These are phyloP conservation scores for Onychorhynchus coronatus DNA, from an alignment of 2,113 vertebrate species.

Conservation along the genomic window DNA sequence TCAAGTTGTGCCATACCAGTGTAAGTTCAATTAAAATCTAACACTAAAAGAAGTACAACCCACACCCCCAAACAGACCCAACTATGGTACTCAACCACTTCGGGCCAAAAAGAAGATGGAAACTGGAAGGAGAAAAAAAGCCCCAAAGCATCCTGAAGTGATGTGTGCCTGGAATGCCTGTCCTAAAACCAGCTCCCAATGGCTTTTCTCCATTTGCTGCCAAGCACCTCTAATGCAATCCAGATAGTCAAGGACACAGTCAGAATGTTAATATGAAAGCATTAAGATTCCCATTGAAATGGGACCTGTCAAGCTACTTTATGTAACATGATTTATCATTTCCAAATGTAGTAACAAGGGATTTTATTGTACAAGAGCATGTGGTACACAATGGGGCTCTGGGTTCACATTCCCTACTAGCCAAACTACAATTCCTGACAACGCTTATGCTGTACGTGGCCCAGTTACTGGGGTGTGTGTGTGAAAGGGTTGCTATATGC, in stretches of 20 bases:
- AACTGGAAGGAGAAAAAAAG: neutral
- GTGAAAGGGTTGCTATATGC: neutral
- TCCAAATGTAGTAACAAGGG: constrained; percentile 63
- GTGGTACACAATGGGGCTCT: constrained; percentile 16
- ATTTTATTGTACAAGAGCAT: constrained; percentile 52
- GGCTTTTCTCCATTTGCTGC: constrained; percentile 50
- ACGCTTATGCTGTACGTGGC: neutral
- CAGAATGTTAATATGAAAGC: constrained; percentile 63
- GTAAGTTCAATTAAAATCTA: neutral
- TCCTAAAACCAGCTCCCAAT: neutral
- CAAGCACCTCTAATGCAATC: constrained; percentile 57
- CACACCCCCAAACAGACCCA: neutral
- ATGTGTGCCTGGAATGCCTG: neutral
- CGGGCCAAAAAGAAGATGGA: neutral
- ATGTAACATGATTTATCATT: constrained; percentile 62
- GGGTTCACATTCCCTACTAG: neutral
- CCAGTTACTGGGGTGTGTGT: neutral
- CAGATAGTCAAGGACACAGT: constrained; percentile 53
- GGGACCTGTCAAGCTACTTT: constrained; percentile 58
- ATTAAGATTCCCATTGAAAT: constrained; percentile 65
- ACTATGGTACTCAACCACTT: neutral
- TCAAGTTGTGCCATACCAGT: rapidly evolving
- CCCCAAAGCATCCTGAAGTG: neutral
- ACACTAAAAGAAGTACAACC: neutral
- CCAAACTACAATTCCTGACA: neutral